These are phyloP conservation scores for Ochotona princeps DNA, from an alignment of 2,113 vertebrate species.

Conservation along the genomic window DNA sequence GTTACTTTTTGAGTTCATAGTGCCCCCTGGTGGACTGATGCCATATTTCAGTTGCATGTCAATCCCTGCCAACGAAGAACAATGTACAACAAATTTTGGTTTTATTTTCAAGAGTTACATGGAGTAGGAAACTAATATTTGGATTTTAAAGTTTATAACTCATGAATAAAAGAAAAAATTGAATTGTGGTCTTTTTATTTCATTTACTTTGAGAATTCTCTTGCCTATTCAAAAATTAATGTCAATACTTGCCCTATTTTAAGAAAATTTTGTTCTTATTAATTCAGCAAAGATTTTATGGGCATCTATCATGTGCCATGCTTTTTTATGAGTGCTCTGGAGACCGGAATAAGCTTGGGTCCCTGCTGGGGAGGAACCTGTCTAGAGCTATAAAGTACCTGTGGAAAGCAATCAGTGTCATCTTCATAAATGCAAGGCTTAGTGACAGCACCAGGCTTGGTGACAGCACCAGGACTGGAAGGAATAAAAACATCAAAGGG, in stretches of 20 bases:
- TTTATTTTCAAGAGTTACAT: conserved; percentile 44
- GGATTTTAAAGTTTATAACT: background rate
- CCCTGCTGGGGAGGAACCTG: background rate
- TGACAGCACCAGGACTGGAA: too few species aligned
- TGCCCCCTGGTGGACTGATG: conserved; percentile 65
- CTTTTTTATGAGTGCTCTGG: background rate
- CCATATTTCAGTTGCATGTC: conserved; percentile 49
- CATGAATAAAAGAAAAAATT: conserved; percentile 5
- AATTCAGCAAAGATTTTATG: conserved; percentile 6
- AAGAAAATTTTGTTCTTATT: background rate
- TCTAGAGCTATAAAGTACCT: background rate
- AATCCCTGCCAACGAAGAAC: background rate
- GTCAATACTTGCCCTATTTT: conserved; percentile 2
- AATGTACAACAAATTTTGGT: background rate
- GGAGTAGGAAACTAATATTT: conserved; percentile 44
- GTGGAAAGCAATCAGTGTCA: background rate
- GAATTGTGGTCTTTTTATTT: background rate
- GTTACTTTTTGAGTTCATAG: conserved; percentile 63
- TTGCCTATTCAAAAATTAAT: conserved; percentile 47
- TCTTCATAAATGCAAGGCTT: background rate
- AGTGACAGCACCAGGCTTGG: too few species aligned
- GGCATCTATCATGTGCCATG: background rate
- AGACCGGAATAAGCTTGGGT: background rate
- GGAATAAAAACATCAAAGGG: background rate
- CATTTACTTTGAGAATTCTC: conserved; percentile 25